Percentiles rank a stretch among this genome's conserved stretches.
phyloP scores from a whole-genome alignment of 2,888 invertebrate species.

The Ichneumoninae sp. region DNA sequence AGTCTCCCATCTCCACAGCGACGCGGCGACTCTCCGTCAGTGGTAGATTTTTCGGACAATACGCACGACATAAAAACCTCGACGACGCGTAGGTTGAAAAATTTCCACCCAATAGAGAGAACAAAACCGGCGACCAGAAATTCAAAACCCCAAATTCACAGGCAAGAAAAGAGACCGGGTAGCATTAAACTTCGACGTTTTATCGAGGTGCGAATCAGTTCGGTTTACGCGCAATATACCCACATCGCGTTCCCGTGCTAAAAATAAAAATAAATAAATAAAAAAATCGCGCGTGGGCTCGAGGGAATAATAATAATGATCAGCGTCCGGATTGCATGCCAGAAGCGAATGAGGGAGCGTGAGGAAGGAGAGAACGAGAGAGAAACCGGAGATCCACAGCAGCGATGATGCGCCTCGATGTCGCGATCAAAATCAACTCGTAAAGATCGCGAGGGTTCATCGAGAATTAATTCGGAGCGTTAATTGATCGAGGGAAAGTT shows the following conservation, averaged over 20 bases:
- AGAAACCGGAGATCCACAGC: constrained; percentile 48
- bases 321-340: constrained; percentile 28
- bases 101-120: constrained; percentile 27
- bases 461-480: constrained; percentile 65
- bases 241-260: not conserved
- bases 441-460: constrained; percentile 65
- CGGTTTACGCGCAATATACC: constrained; percentile 32
- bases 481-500: constrained; percentile 64
- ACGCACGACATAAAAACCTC: not conserved
- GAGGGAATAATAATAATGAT: constrained; percentile 54
- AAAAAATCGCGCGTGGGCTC: constrained; percentile 25
- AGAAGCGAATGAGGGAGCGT: constrained; percentile 48
- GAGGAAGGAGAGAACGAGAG: constrained; percentile 44
- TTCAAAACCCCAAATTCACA: constrained; percentile 3
- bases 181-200: constrained; percentile 40
- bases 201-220: constrained; percentile 33
- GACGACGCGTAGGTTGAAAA: not conserved
- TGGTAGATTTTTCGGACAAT: not conserved
- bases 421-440: constrained; percentile 66
- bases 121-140: not conserved
- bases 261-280: constrained; percentile 2
- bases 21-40: not conserved
- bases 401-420: constrained; percentile 65
- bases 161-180: no score
- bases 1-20: not conserved